phyloP scores from a whole-genome alignment of 2,113 vertebrate genomes.

The Ctenodactylus gundi region DNA sequence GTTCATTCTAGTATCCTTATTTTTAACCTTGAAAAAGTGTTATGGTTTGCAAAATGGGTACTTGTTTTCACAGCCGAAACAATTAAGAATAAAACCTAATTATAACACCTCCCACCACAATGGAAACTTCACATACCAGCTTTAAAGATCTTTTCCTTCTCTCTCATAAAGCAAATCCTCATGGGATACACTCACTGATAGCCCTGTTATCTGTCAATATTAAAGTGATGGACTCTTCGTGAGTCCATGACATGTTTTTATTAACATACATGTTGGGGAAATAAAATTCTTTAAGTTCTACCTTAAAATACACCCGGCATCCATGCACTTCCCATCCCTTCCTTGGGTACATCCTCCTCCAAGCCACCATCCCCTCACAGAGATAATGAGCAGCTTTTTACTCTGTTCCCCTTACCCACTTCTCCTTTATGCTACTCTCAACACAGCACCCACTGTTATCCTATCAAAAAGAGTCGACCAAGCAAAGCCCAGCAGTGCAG shows the following conservation, averaged over 20 bases:
- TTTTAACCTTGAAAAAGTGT: constrained; percentile 29
- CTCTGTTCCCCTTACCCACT: not conserved
- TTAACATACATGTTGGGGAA: not conserved
- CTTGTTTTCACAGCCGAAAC: constrained; percentile 50
- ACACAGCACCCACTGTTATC: not conserved
- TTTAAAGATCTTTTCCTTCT: not conserved
- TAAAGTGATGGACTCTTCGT: not conserved
- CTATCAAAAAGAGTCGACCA: not conserved
- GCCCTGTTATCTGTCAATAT: not conserved
- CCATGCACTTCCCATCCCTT: not conserved
- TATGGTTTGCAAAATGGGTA: constrained; percentile 40
- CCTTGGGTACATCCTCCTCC: not conserved
- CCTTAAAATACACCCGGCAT: not conserved
- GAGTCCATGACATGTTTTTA: not conserved
- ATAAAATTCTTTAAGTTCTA: constrained; percentile 10
- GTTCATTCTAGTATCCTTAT: constrained; percentile 8
- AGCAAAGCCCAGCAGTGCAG: no score
- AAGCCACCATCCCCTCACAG: not conserved
- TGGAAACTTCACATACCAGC: not conserved
- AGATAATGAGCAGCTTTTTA: not conserved
- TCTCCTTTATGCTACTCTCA: not conserved
- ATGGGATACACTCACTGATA: constrained; percentile 7
- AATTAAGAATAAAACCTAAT: constrained; percentile 48
- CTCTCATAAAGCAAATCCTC: not conserved
- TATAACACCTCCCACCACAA: not conserved